Percentiles rank a stretch among this genome's conserved stretches.
phyloP scores from a whole-genome alignment of 2,888 invertebrate genomes.

The Aleiodes leptofemur region DNA sequence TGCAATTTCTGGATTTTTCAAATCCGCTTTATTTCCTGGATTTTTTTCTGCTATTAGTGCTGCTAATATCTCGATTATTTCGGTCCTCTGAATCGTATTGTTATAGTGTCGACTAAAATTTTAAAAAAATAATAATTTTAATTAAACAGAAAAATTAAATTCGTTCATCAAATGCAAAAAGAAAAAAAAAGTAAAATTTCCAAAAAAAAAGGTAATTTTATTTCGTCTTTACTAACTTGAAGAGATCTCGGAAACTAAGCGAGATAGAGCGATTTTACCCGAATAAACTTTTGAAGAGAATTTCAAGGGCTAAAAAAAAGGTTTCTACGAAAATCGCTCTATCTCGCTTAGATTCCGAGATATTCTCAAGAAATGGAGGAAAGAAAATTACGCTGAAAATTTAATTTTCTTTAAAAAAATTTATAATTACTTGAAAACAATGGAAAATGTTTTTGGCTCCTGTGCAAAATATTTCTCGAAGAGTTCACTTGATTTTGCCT shows the following conservation, averaged over 20 bases:
- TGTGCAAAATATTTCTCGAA: conserved; percentile 86
- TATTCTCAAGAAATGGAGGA: too few species aligned
- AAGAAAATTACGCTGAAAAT: too few species aligned
- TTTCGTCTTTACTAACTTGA: too few species aligned
- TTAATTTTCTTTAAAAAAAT: background rate
- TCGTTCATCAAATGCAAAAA: background rate
- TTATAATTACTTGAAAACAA: conserved; percentile 81
- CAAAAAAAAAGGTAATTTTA: too few species aligned
- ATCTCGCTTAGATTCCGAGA: too few species aligned
- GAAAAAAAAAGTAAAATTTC: background rate
- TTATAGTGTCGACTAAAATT: conserved; percentile 82
- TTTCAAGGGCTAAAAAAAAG: too few species aligned
- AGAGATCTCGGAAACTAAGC: too few species aligned
- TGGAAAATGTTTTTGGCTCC: conserved; percentile 84
- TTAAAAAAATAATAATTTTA: conserved; percentile 42
- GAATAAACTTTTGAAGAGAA: too few species aligned
- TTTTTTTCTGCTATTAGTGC: conserved; percentile 83
- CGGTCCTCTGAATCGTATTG: conserved; percentile 82
- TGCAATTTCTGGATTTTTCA: conserved; percentile 86
- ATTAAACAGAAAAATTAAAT: background rate
- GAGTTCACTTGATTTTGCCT: conserved; percentile 80
- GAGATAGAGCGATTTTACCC: too few species aligned
- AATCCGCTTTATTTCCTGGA: conserved; percentile 85
- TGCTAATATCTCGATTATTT: conserved; percentile 85
- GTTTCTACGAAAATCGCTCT: too few species aligned